These are phyloP conservation scores for Synanthedon tipuliformis DNA, from an alignment of 2,888 invertebrate species.

Conservation along the genomic window DNA sequence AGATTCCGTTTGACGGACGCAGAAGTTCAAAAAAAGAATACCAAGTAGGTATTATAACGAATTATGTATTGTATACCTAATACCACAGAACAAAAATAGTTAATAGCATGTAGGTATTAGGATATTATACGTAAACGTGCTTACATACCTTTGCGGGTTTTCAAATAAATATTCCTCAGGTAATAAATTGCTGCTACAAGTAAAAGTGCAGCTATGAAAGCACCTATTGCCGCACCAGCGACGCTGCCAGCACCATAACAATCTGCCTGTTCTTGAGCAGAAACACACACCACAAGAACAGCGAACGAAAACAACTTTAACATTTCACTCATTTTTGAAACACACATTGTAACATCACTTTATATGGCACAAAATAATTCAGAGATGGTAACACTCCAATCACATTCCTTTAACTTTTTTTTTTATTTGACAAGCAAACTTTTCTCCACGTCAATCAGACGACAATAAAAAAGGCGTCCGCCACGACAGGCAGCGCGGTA, in stretches of 20 bases:
- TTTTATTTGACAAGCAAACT: slow-evolving; percentile 24
- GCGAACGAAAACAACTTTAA: slow-evolving; percentile 53
- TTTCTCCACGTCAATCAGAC: slow-evolving; percentile 14
- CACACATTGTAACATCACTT: slow-evolving; percentile 42
- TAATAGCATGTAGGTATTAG: neutral
- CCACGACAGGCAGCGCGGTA: slow-evolving; percentile 51
- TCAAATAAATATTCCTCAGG: slow-evolving; percentile 73
- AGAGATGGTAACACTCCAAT: slow-evolving; percentile 26
- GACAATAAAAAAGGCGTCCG: slow-evolving; percentile 36
- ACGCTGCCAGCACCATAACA: slow-evolving; percentile 79
- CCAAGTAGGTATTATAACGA: slow-evolving; percentile 1
- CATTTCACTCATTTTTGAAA: slow-evolving; percentile 52
- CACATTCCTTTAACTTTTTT: slow-evolving; percentile 48
- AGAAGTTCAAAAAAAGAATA: no score
- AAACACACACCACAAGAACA: slow-evolving; percentile 54
- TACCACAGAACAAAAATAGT: slow-evolving; percentile 2
- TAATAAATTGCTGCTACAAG: slow-evolving; percentile 69
- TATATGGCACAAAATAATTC: slow-evolving; percentile 55
- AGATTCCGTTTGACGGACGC: slow-evolving; percentile 2
- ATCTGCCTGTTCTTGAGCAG: slow-evolving; percentile 52
- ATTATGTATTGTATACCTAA: neutral
- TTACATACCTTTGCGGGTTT: slow-evolving; percentile 67
- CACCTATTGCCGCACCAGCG: slow-evolving; percentile 78
- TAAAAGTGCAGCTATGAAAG: slow-evolving; percentile 74
- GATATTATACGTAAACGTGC: neutral